Percentiles rank a stretch among this genome's conserved stretches.
Evolutionary conservation across 2,113 vertebrate species (phyloP).

Genomic region (Neodon shergylaensis): DNA sequence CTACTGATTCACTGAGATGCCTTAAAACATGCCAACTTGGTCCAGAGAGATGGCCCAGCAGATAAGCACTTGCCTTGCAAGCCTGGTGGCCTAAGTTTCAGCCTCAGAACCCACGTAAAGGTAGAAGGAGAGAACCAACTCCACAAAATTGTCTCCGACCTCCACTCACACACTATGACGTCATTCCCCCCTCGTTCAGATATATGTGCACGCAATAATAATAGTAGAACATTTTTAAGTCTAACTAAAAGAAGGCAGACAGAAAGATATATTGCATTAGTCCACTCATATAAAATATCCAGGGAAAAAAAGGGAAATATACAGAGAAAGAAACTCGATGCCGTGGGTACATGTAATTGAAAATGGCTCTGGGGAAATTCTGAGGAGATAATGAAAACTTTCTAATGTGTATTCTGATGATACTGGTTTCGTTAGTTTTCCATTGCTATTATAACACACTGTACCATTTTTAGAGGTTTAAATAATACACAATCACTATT

Average conservation of each 20-base stretch:
- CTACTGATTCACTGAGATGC: not conserved
- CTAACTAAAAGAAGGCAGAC: not conserved
- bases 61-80: not conserved
- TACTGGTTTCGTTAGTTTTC: not conserved
- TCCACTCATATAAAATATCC: constrained; percentile 1
- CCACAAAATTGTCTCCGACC: not conserved
- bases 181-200: too few species aligned
- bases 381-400: not conserved
- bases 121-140: not conserved
- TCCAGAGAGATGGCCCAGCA: too few species aligned
- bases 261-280: not conserved
- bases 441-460: not conserved
- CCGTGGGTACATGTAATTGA: not conserved
- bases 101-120: not conserved
- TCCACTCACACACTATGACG: not conserved
- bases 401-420: not conserved
- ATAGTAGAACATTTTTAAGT: not conserved
- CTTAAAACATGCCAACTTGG: not conserved
- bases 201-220: not conserved
- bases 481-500: not conserved
- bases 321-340: constrained; percentile 1
- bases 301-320: not conserved
- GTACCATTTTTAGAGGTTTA: not conserved
- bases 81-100: not conserved
- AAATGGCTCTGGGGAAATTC: not conserved